Percentiles rank a stretch among this genome's conserved stretches.
These are phyloP conservation scores for Gadopsis marmoratus DNA, from an alignment of 2,797 vertebrate species.

Conservation along the genomic window DNA sequence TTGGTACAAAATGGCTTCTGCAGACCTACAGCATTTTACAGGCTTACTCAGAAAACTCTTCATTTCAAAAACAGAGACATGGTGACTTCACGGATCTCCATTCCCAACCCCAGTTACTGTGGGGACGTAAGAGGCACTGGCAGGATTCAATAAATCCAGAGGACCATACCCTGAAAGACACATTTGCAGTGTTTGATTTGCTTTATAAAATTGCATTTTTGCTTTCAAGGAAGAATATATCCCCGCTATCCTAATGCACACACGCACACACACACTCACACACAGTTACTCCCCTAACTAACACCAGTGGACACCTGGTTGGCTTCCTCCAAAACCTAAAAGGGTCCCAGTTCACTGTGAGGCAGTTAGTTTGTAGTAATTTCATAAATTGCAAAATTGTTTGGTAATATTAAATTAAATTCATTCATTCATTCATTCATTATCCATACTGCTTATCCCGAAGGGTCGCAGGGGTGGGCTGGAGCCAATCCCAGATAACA, in stretches of 20 bases:
- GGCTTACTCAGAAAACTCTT: neutral
- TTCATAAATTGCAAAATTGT: neutral
- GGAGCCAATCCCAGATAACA: no score
- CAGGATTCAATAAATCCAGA: neutral
- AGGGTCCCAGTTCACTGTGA: neutral
- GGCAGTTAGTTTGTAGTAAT: neutral
- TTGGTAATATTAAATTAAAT: neutral
- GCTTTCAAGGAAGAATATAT: neutral
- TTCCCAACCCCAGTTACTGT: neutral
- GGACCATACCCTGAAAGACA: neutral
- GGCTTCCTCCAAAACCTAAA: constrained; percentile 21
- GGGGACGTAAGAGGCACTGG: neutral
- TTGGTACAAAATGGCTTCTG: neutral
- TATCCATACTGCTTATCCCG: no score
- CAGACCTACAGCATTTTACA: neutral
- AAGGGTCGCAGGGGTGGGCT: no score
- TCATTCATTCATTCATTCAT: no score
- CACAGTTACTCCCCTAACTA: neutral
- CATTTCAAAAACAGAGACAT: neutral
- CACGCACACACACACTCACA: neutral
- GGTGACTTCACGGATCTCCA: neutral
- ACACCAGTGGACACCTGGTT: constrained; percentile 56
- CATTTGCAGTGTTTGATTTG: neutral
- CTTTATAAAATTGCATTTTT: neutral
- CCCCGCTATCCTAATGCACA: neutral